Evolutionary conservation across 2,888 invertebrate genomes (phyloP), one percentile per base, ranked within the genome.

Genomic region (Nudaria mundana): DNA sequence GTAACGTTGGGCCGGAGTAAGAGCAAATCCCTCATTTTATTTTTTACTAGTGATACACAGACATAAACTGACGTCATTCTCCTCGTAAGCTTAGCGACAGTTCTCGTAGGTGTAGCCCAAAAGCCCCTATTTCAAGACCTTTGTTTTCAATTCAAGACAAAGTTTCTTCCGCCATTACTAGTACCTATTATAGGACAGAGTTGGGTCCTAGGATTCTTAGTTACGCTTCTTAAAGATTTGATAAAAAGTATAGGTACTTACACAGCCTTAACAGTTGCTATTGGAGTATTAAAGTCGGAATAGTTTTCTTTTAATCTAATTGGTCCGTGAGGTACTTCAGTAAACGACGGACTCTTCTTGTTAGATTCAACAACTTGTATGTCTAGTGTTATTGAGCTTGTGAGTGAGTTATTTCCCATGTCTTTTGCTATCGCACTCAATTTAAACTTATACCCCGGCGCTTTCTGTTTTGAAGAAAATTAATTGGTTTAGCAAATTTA

Each of bases 361-460:
- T 94, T 94, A n/a, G 95, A 95, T 66, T 94, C 95, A 4, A 97
- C 95, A 16, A 98, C 95, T 51, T 92, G 92, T 53, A 98, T 95
- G 56, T 94, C 93, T 48, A 98, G 91, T 69, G 93, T 93, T 48
- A 95, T 96, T 36, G 91, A 90, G 51, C 93, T 93, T 63, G 91
- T 91, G 63, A 92, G 92, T 5, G 91, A 89, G 7, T 86, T 89
- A 12, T 79, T 78, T 0, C 96, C 96, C 74, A 92, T 92, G 79
- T 97, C 97, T 55, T 91, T 90, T n/a, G 96, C 97, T 50, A 91
- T 91, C 6, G 95, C 95, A 53, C 90, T 91, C 70, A 95, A 90
- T 52, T 89, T 90, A 71, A 94, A 95, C 67, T 90, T 91, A 65
- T 91, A 91, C 32, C 91, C 91, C 8, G 91, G 90, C 41, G 78